Base-by-base conservation (phyloP, 2,113 vertebrate species). In the Brachyhypopomus gauderio region DNA sequence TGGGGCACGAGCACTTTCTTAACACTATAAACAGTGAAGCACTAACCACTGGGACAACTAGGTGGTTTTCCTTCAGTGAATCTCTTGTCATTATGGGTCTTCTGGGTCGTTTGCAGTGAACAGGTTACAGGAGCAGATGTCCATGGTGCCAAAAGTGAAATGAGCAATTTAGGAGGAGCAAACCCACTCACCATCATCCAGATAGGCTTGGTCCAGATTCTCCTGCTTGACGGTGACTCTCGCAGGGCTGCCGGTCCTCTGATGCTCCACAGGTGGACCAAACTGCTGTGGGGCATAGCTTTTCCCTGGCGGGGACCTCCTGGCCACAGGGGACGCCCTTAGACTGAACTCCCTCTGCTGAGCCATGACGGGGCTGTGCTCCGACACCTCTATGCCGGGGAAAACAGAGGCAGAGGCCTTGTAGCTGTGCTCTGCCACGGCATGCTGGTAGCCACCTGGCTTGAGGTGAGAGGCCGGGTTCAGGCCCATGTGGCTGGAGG, bases 191-290 rank as follows among this genome's bases (percentile, higher is more conserved):
- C 97, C 97, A 0, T 99, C 97, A 41, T 99, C 97, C 91, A 99
- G 89, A 83, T 96, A 97, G 6, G 94, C 93, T 83, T 96, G 95
- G 91, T 95, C 95, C 87, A 97, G 90, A 85, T 96, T 96, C 81
- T 99, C 97, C 88, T 97, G 95, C 81, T 98, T 99, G 76, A 98
- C 89, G 0, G 93, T 94, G 82, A 97, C 94, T 83, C 95, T 92
- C 8, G 93, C 58, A 19, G 92, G 85, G 81, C 79, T 78, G 58
- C 80, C 86, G 63, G 94, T 93, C 84, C 95, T 95, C 62, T 92
- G 94, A 7, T 94, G 92, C 0, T 88, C 87, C 30, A 88, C 89
- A 0, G 67, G 45, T 22, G 93, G 91, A 92, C 88, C 1, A 81
- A 89, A 82, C 91, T 88, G 72, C 86, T 88, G 84, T 64, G 75